phyloP scores from a whole-genome alignment of 2,113 vertebrate genomes.

The Oceanites oceanicus region DNA sequence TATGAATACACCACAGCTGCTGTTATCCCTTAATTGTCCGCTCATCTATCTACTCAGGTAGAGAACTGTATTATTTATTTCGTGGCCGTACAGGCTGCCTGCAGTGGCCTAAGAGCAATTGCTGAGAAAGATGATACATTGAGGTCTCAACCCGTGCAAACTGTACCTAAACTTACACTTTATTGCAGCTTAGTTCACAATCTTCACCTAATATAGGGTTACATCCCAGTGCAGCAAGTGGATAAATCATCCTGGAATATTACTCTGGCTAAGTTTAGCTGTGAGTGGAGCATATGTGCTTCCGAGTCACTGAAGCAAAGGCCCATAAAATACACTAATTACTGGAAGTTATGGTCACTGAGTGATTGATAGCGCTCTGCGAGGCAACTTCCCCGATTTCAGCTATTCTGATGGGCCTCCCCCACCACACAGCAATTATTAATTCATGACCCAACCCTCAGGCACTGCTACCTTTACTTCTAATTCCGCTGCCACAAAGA shows the following conservation, averaged over 20 bases:
- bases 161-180: conserved; percentile 86
- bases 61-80: conserved; percentile 67
- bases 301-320: conserved; percentile 82
- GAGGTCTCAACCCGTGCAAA: conserved; percentile 80
- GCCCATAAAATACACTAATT: conserved; percentile 89
- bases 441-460: conserved; percentile 81
- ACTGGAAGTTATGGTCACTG: conserved; percentile 88
- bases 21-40: conserved; percentile 1
- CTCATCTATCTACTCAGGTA: not conserved
- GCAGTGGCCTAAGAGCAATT: conserved; percentile 39
- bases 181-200: conserved; percentile 80
- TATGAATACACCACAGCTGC: not conserved
- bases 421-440: conserved; percentile 77
- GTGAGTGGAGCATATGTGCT: conserved; percentile 81
- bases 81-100: conserved; percentile 22
- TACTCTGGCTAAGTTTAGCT: conserved; percentile 79
- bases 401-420: conserved; percentile 76
- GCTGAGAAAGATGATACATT: conserved; percentile 70
- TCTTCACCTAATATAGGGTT: conserved; percentile 78
- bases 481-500: conserved; percentile 28
- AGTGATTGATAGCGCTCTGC: conserved; percentile 86
- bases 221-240: conserved; percentile 79
- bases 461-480: conserved; percentile 71
- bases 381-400: conserved; percentile 78
- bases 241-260: conserved; percentile 87